Percentiles rank a stretch among this genome's conserved stretches.
Conservation (phyloP, 2,113 vertebrate species). For the Clarias macrocephalus region DNA sequence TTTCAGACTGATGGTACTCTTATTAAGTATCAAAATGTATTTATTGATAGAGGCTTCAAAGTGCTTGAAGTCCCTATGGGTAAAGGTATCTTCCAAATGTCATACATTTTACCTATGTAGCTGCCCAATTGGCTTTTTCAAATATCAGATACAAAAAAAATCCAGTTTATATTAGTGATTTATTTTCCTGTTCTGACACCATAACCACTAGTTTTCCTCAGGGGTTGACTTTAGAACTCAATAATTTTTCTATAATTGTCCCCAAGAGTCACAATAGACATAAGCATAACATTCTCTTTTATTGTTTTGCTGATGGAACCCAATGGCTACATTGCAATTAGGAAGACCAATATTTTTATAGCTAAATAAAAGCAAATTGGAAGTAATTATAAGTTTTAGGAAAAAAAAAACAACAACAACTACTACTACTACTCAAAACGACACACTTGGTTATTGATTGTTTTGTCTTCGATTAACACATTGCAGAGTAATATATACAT, state of each 20-base stretch:
- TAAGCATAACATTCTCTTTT: neutral
- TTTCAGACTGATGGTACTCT: no score
- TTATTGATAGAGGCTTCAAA: no score
- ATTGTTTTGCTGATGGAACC: neutral
- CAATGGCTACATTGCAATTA: neutral
- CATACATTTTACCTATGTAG: no score
- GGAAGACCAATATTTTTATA: neutral
- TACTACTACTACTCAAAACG: no score
- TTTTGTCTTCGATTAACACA: neutral
- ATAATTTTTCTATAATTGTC: neutral
- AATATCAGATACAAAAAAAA: neutral
- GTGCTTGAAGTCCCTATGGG: no score
- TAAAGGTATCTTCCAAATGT: no score
- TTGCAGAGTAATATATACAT: neutral
- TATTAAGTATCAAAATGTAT: no score
- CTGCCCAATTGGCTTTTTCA: neutral
- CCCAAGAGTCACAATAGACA: neutral
- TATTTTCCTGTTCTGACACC: neutral
- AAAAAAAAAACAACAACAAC: neutral
- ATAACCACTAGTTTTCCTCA: neutral
- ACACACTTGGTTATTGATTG: neutral
- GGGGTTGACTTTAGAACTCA: neutral
- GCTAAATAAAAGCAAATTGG: neutral
- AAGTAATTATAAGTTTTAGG: neutral
- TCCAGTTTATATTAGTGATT: neutral